Percentiles rank a stretch among this genome's conserved stretches.
These are phyloP conservation scores for Tupiocoris notatus DNA, from an alignment of 2,888 invertebrate species.

Conservation along the genomic window DNA sequence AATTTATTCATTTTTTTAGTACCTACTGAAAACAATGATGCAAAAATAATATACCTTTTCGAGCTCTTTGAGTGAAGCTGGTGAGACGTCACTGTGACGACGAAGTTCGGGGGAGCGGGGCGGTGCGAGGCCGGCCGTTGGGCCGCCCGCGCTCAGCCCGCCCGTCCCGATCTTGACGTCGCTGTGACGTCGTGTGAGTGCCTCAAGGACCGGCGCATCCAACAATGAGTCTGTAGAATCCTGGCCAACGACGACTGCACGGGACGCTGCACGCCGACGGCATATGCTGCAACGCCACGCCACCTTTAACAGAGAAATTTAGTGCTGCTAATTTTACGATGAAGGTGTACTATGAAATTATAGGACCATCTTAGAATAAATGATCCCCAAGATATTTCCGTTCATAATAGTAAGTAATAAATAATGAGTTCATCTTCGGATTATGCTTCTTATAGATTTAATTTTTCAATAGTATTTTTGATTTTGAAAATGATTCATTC, in stretches of 20 bases:
- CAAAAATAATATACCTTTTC: slow-evolving; percentile 65
- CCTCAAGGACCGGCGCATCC: slow-evolving; percentile 76
- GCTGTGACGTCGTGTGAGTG: slow-evolving; percentile 76
- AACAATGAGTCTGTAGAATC: slow-evolving; percentile 82
- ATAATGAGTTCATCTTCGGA: too few species aligned
- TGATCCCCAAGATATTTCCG: too few species aligned
- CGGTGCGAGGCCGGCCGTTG: slow-evolving; percentile 69
- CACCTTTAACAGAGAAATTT: slow-evolving; percentile 48
- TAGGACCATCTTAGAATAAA: too few species aligned
- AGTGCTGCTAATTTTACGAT: too few species aligned
- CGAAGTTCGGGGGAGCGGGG: slow-evolving; percentile 79
- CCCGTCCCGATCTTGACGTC: slow-evolving; percentile 65
- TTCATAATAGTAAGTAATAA: too few species aligned
- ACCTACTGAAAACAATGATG: not conserved
- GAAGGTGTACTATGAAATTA: too few species aligned
- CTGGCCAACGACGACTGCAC: slow-evolving; percentile 69
- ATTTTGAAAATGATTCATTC: too few species aligned
- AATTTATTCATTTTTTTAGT: not conserved
- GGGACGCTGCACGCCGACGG: slow-evolving; percentile 72
- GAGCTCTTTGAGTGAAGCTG: slow-evolving; percentile 82
- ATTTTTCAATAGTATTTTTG: too few species aligned
- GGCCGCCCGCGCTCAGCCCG: slow-evolving; percentile 55
- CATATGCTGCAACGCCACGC: slow-evolving; percentile 90
- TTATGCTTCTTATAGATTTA: too few species aligned
- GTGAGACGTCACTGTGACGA: slow-evolving; percentile 82